These are phyloP conservation scores for Panthera tigris DNA, from an alignment of 2,113 vertebrate genomes.

Conservation along the genomic window DNA sequence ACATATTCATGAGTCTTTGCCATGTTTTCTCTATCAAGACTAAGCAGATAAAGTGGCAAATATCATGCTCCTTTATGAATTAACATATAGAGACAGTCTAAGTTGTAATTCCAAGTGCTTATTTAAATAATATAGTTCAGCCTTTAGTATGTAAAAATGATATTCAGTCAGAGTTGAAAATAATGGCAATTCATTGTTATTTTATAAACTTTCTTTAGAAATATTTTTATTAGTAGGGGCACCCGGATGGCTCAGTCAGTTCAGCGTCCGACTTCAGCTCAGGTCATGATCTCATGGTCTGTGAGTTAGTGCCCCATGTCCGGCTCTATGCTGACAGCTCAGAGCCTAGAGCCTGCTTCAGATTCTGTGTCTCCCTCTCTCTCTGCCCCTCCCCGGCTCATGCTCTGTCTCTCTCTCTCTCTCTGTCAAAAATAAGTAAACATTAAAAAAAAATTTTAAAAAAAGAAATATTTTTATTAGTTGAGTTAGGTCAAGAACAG, in stretches of 20 bases:
- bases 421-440: too few species aligned
- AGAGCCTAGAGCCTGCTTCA: too few species aligned
- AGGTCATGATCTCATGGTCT: too few species aligned
- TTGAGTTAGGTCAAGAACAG: not conserved
- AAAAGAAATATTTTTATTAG: not conserved
- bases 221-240: not conserved
- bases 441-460: too few species aligned
- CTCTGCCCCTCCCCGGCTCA: too few species aligned
- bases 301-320: too few species aligned
- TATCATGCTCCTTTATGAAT: fast-evolving
- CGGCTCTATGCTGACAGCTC: too few species aligned
- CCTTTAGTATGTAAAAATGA: not conserved
- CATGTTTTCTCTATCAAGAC: not conserved
- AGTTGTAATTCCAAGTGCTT: not conserved
- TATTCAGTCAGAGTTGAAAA: not conserved
- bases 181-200: not conserved
- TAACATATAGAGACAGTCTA: not conserved
- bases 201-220: not conserved
- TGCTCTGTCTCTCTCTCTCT: too few species aligned
- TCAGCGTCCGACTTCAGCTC: too few species aligned
- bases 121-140: not conserved
- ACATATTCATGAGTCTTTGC: not conserved
- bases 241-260: too few species aligned
- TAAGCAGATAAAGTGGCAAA: not conserved
- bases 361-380: too few species aligned